phyloP scores from a whole-genome alignment of 2,888 invertebrate genomes.

The Epirrhoe tristata region DNA sequence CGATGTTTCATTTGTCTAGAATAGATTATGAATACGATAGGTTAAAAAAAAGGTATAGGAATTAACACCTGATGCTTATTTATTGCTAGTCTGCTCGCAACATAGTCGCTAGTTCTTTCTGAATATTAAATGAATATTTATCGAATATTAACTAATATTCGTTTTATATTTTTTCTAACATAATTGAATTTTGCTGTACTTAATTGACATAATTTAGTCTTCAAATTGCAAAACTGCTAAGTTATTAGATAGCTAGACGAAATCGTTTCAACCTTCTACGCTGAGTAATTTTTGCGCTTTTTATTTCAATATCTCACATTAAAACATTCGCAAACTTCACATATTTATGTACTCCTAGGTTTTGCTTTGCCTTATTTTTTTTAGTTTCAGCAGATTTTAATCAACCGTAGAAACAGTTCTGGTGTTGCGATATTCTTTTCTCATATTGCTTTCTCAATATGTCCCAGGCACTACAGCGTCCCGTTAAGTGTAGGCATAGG shows the following conservation, averaged over 20 bases:
- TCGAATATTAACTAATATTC: not conserved
- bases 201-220: conserved; percentile 5
- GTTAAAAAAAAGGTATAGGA: not conserved
- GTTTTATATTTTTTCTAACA: not conserved
- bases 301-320: not conserved
- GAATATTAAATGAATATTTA: conserved; percentile 6
- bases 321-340: not conserved
- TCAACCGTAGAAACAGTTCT: too few species aligned
- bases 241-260: conserved; percentile 12
- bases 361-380: not conserved
- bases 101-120: conserved; percentile 9
- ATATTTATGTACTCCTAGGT: not conserved
- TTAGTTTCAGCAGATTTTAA: too few species aligned
- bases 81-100: conserved; percentile 7
- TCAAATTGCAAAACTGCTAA: conserved; percentile 10
- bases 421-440: too few species aligned
- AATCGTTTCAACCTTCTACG: conserved; percentile 21
- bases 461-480: too few species aligned
- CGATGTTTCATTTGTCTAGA: conserved; percentile 1
- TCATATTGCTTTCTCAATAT: too few species aligned
- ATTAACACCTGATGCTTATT: conserved; percentile 16
- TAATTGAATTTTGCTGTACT: conserved; percentile 1
- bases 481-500: too few species aligned
- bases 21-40: not conserved
- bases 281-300: not conserved